Percentiles rank a stretch among this genome's conserved stretches.
These are phyloP conservation scores for Chrysogorgia sp. DNA, from an alignment of 92 coral and sea anemone genomes.

Conservation along the genomic window DNA sequence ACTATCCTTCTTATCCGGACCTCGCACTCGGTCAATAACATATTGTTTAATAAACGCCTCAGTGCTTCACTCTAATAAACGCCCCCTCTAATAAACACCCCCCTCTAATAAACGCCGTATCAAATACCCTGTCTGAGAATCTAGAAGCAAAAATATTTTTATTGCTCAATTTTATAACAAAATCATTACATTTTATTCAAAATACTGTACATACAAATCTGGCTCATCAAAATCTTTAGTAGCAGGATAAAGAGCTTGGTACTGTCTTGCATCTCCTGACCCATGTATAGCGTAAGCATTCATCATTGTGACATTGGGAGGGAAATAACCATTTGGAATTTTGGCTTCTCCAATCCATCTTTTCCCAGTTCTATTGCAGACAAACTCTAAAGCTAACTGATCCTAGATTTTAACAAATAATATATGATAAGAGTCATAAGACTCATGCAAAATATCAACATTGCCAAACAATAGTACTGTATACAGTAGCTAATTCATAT, in stretches of 20 bases:
- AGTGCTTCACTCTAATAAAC: too few relatives aligned
- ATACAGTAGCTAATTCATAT: not conserved
- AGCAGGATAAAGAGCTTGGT: constrained; percentile 90
- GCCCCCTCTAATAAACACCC: too few relatives aligned
- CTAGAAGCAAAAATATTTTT: not conserved
- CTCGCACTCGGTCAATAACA: too few relatives aligned
- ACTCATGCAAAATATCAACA: not conserved
- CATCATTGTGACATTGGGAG: constrained; percentile 75
- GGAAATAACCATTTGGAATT: constrained; percentile 84
- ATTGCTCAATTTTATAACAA: too few relatives aligned
- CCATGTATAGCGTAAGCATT: constrained; percentile 99
- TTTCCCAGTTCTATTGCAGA: constrained; percentile 49
- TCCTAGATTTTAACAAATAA: constrained; percentile 56
- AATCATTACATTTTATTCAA: not conserved
- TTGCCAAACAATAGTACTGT: not conserved
- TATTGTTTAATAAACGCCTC: too few relatives aligned
- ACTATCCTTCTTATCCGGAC: too few relatives aligned
- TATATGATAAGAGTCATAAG: not conserved
- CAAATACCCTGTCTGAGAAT: too few relatives aligned
- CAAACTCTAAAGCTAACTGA: constrained; percentile 68
- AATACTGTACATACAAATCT: constrained; percentile 79
- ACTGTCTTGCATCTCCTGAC: constrained; percentile 70
- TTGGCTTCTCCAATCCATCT: constrained; percentile 84
- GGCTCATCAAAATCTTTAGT: constrained; percentile 68
- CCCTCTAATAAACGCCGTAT: too few relatives aligned